phyloP scores from a whole-genome alignment of 2,113 vertebrate species.

The Chionomys nivalis region DNA sequence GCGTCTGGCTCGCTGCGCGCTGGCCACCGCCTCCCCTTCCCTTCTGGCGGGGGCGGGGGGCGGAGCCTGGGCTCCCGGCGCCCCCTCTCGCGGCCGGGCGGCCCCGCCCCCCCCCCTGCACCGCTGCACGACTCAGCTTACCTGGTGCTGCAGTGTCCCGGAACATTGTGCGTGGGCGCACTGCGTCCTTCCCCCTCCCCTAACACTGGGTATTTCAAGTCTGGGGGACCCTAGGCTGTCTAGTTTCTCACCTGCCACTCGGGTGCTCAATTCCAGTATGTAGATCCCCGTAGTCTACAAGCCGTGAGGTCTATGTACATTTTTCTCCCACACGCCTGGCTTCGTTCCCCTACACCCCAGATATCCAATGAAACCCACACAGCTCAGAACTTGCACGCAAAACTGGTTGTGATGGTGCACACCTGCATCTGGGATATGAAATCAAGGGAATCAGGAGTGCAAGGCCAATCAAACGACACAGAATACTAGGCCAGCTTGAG shows the following conservation, averaged over 20 bases:
- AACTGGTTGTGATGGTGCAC: not conserved
- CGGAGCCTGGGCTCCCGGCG: constrained; percentile 80
- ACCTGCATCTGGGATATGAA: not conserved
- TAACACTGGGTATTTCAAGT: too few relatives aligned
- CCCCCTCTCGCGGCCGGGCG: not conserved
- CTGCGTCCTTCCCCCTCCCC: too few relatives aligned
- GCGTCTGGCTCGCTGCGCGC: constrained; percentile 59
- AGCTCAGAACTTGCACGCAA: not conserved
- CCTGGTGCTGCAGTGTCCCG: not conserved
- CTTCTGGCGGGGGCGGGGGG: constrained; percentile 83
- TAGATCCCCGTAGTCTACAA: not conserved
- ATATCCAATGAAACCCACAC: not conserved
- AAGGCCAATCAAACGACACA: too few relatives aligned
- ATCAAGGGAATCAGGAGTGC: not conserved
- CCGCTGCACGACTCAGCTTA: not conserved
- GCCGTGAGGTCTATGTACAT: not conserved
- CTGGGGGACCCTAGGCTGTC: not conserved
- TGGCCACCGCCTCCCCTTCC: constrained; percentile 75
- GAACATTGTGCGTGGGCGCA: not conserved
- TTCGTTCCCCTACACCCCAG: not conserved
- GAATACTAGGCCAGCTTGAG: not conserved
- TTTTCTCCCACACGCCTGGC: not conserved
- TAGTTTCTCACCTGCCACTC: not conserved
- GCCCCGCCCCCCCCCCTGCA: not conserved
- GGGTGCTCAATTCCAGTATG: not conserved